Base-by-base conservation (phyloP, 1,140 invertebrate genomes). In the Neoseiulus cucumeris region DNA sequence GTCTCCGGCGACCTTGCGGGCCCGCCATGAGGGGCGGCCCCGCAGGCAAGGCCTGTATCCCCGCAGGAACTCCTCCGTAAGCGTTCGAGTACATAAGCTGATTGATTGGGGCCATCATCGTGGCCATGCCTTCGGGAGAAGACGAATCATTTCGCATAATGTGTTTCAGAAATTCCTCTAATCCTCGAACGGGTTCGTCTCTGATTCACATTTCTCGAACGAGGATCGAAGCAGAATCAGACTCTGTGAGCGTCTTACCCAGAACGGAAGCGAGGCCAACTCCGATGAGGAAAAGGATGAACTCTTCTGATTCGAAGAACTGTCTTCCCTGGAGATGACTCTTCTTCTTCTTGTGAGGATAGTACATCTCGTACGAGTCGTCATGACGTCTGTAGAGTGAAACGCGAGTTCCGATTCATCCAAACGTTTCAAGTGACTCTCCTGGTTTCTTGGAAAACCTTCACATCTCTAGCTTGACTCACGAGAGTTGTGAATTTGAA, bases 371-470 rank as follows among this genome's bases (percentile, higher is more conserved):
- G 22, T 59, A 33, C 4, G 51, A 59, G 22, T 59, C 51, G 22
- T 59, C 51, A 20, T 59, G 51, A 59, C 51, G 51, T 20, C 51
- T 59, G 22, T 25, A 47, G 45, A n/a, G n/a, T n/a, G n/a, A n/a
- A n/a, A n/a, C n/a, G n/a, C n/a, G n/a, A n/a, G n/a, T n/a, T n/a
- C n/a, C n/a, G n/a, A n/a, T n/a, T n/a, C n/a, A n/a, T n/a, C n/a
- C n/a, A n/a, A n/a, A n/a, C n/a, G n/a, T n/a, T n/a, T n/a, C n/a
- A n/a, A n/a, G n/a, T n/a, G n/a, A n/a, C n/a, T n/a, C n/a, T n/a
- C n/a, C n/a, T n/a, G n/a, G n/a, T n/a, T n/a, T n/a, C n/a, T n/a
- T n/a, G n/a, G n/a, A n/a, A n/a, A n/a, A n/a, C n/a, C n/a, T n/a
- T n/a, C n/a, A n/a, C n/a, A n/a, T n/a, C n/a, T n/a, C n/a, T n/a